Evolutionary conservation across 2,113 vertebrate species (phyloP).

Genomic region (Gnathochromis pfefferi): DNA sequence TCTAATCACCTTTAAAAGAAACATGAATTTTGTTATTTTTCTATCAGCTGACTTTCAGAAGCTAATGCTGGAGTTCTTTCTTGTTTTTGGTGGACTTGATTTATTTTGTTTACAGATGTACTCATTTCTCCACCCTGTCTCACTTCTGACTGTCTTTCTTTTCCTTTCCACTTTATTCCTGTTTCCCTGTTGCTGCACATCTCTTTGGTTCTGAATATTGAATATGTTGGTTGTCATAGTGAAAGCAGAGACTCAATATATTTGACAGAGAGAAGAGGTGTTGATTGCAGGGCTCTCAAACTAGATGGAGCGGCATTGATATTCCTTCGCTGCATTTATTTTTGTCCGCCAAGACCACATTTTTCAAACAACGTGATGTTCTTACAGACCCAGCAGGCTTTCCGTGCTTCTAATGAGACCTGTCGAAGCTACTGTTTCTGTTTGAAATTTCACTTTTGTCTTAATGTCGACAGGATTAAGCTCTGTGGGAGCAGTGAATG

Average conservation of each 20-base stretch:
- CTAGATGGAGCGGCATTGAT: neutral
- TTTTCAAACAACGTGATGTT: neutral
- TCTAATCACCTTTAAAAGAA: neutral
- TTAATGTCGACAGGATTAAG: neutral
- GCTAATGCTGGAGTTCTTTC: neutral
- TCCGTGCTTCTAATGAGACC: neutral
- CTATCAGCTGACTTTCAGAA: neutral
- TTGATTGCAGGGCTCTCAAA: neutral
- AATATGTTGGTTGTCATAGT: neutral
- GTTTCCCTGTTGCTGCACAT: neutral
- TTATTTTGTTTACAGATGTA: neutral
- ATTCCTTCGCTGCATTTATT: neutral
- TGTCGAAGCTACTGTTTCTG: neutral
- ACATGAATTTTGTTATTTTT: neutral
- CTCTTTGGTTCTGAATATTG: neutral
- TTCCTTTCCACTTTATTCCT: neutral
- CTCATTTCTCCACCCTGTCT: neutral
- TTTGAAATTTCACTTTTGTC: neutral
- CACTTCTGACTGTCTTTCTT: neutral
- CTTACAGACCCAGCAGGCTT: neutral
- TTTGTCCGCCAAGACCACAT: neutral
- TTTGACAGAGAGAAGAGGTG: neutral
- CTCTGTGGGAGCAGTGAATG: neutral
- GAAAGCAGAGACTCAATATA: neutral
- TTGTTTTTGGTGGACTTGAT: neutral